Base-by-base conservation (phyloP, 2,113 vertebrate species). In the Zapornia atra region DNA sequence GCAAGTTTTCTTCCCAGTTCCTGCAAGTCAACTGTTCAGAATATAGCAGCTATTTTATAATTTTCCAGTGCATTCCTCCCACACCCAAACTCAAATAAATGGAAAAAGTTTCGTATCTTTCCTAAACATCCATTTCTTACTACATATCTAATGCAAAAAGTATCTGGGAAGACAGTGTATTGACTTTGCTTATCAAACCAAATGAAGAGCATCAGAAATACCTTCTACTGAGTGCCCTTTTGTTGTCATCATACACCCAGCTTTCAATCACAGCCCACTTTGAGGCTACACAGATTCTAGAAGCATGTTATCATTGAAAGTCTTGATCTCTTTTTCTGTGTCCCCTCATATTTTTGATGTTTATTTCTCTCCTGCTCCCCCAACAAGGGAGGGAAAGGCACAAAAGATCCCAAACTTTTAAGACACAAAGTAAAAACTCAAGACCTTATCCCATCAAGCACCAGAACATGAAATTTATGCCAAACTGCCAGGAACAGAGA, bases 311-410 rank as follows among this genome's bases (percentile, higher is more conserved):
- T 15, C 29, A 15, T 2, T 60, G 36, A 34, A n/a, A 44, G 6
- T 25, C 10, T 31, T 42, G 3, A 75, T 10, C 2, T 86, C 77
- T 59, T 50, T 80, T 63, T 64, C 61, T 42, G 12, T 50, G 15
- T n/a, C 28, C 26, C 48, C 65, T 34, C 29, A 9, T 0, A 1
- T 33, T 68, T 92, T 50, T 80, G 4, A 29, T 50, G 4, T 7
- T 36, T 4, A 57, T 40, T 71, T 5, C 4, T 4, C 8, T 8
- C 4, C 54, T 28, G 2, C 15, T 8, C 12, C 5, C 10, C 5
- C 0, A 2, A 25, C 5, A 71, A 38, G 9, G 18, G 13, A 75
- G 68, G 6, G 4, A 54, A 83, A 83, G 8, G 12, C 12, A 51
- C 11, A 88, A 88, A 86, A 75, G 29, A 84, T 8, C 6, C 15